Evolutionary conservation across 2,888 invertebrate genomes (phyloP).

Genomic region (Dilophus febrilis): DNA sequence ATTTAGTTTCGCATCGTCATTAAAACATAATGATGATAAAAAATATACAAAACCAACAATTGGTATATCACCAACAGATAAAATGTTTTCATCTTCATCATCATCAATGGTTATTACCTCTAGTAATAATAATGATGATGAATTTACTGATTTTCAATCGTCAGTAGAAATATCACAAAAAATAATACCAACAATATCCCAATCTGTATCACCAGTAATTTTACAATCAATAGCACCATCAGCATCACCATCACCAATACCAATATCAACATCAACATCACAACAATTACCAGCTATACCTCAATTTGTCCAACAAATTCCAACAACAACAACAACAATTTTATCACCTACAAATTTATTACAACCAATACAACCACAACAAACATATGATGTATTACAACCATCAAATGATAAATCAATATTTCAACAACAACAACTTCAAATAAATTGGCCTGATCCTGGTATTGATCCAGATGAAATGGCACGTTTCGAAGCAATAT

Average conservation of each 20-base stretch:
- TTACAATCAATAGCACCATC: too few relatives aligned
- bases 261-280: slow-evolving; percentile 10
- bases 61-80: slow-evolving; percentile 5
- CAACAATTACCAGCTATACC: slow-evolving; percentile 9
- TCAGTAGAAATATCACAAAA: slow-evolving; percentile 14
- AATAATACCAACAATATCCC: background rate
- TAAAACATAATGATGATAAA: background rate
- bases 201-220: too few relatives aligned
- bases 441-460: slow-evolving; percentile 38
- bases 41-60: slow-evolving; percentile 1
- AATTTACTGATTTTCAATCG: slow-evolving; percentile 33
- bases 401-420: slow-evolving; percentile 16
- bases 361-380: slow-evolving; percentile 14
- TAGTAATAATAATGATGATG: slow-evolving; percentile 22
- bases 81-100: background rate
- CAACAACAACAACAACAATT: background rate
- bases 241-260: slow-evolving; percentile 3
- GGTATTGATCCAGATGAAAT: slow-evolving; percentile 29
- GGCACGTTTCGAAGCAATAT: slow-evolving; percentile 27
- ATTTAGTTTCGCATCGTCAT: background rate
- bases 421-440: slow-evolving; percentile 15
- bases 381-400: slow-evolving; percentile 22
- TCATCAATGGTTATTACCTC: too few relatives aligned
- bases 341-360: slow-evolving; percentile 10
- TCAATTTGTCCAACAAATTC: slow-evolving; percentile 14